Base-by-base conservation (phyloP, 53 echinoderm and acorn worm genomes). In the Stichopus horrens region DNA sequence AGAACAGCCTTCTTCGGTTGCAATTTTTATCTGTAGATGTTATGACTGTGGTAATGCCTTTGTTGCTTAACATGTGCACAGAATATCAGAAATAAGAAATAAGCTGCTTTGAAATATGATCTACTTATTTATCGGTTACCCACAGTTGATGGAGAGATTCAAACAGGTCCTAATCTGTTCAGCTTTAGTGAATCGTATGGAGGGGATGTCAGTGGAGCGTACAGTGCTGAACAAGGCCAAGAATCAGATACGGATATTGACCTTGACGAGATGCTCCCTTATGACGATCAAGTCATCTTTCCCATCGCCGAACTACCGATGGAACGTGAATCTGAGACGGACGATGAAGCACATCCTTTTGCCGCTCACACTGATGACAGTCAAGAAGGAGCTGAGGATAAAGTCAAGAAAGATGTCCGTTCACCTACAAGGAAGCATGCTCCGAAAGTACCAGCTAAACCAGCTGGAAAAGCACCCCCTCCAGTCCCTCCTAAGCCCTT, bases 151-250 rank as follows among this genome's bases (percentile, higher is more conserved):
- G 77, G 87, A 59, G 89, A 91, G 73, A 73, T 83, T 6, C 83
- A 88, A 22, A 91, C 86, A 79, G 91, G 89, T 21, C 87, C 87
- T 52, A 89, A 92, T 71, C 85, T 94, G 16, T 92, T 95, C 60
- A 99, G 99, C 86, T 96, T 99, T 89, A 99, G 96, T 80, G 99
- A 99, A 83, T 96, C 96, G 9, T 99, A 95, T 73, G 99, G 99
- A 23, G 99, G 94, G 77, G 99, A 99, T 90, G 96, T 99, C 83
- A 99, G 99, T 86, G 99, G 94, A 11, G 95, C 95, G 66, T 95
- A 95, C 92, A 96, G 96, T 76, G 94, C 93, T 9, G 99, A 96
- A 74, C 92, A 90, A 71, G 99, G 96, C 75, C 88, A 94, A 87
- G 99, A 95, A 73, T 96, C 99, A 21, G 94, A 95, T 71, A 96